Evolutionary conservation across 2,888 invertebrate species (phyloP).

Genomic region (Mimachlamys varia): DNA sequence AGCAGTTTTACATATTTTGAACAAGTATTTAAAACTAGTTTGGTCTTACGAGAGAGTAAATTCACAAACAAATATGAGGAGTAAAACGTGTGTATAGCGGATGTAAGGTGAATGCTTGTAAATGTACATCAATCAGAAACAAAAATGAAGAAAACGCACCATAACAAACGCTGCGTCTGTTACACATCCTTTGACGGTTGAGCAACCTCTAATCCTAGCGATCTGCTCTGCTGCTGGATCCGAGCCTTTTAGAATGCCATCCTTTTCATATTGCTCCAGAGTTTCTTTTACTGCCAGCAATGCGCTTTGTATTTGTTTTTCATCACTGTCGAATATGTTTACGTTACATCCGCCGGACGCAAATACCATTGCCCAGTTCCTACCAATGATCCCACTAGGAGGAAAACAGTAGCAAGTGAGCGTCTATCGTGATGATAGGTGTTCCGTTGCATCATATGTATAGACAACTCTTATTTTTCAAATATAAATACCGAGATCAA

Average conservation of each 20-base stretch:
- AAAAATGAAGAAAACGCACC: not conserved
- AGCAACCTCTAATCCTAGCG: not conserved
- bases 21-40: too few relatives aligned
- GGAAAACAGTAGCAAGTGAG: not conserved
- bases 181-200: not conserved
- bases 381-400: slow-evolving; percentile 32
- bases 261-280: not conserved
- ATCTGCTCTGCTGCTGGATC: not conserved
- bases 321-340: slow-evolving; percentile 20
- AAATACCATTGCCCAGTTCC: slow-evolving; percentile 39
- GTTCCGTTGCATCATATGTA: too few relatives aligned
- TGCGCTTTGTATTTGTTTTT: not conserved
- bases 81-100: too few relatives aligned
- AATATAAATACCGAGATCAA: too few relatives aligned
- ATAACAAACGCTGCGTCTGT: not conserved
- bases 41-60: too few relatives aligned
- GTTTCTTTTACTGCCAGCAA: not conserved
- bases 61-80: too few relatives aligned
- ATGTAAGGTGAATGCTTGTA: too few relatives aligned
- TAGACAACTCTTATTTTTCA: too few relatives aligned
- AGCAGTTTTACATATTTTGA: too few relatives aligned
- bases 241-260: not conserved
- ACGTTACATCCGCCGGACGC: slow-evolving; percentile 18
- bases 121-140: too few relatives aligned
- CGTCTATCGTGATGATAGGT: too few relatives aligned